These are phyloP conservation scores for Cygnus buccinator DNA, from an alignment of 2,113 vertebrate genomes.

Conservation along the genomic window DNA sequence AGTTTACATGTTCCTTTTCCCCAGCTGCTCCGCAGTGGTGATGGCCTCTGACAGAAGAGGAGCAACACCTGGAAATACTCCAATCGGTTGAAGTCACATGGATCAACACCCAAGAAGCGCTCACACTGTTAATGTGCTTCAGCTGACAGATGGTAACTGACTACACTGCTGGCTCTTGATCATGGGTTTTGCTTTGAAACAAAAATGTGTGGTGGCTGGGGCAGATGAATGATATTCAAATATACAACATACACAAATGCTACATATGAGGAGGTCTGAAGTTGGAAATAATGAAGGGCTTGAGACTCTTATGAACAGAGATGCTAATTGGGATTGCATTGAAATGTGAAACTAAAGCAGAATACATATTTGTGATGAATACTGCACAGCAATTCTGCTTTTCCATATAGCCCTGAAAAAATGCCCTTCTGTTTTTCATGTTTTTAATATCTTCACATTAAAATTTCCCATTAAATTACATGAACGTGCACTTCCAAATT, in stretches of 20 bases:
- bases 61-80: not conserved
- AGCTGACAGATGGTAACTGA: not conserved
- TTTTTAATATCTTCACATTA: not conserved
- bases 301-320: not conserved
- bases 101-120: not conserved
- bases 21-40: not conserved
- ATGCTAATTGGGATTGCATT: not conserved
- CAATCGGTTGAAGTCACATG: fast-evolving
- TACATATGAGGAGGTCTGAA: not conserved
- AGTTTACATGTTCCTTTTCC: not conserved
- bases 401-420: not conserved
- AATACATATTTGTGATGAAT: not conserved
- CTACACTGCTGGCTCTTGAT: not conserved
- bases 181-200: not conserved
- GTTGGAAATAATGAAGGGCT: not conserved
- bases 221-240: not conserved
- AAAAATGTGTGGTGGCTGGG: not conserved
- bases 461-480: not conserved
- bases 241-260: not conserved
- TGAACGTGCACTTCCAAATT: not conserved
- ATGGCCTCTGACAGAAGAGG: not conserved
- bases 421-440: not conserved
- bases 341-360: not conserved
- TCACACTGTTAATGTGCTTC: fast-evolving
- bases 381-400: not conserved